A percentile compares a stretch with the other conserved stretches of the same genome.
These are phyloP conservation scores for Phenganax marumi DNA, from an alignment of 92 coral and sea anemone genomes.

Conservation along the genomic window DNA sequence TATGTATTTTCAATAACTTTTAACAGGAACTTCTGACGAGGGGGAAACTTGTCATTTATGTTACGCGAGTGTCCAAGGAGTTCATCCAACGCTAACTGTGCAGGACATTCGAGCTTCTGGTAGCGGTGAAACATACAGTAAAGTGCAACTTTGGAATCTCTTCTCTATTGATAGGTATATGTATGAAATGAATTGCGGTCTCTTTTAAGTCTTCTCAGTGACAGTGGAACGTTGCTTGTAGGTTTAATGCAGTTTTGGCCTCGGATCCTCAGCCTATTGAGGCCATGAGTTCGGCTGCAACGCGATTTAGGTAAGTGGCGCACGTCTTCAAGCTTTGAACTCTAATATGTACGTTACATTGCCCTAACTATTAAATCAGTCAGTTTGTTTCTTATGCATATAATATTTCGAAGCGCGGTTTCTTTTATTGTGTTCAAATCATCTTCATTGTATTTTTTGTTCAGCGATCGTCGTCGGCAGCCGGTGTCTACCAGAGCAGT, in stretches of 20 bases:
- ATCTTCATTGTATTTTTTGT: not conserved
- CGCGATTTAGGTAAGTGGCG: constrained; percentile 76
- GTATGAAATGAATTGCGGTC: no score
- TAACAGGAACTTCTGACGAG: no score
- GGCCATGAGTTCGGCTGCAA: constrained; percentile 81
- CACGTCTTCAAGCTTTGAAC: no score
- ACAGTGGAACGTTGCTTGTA: constrained; percentile 13
- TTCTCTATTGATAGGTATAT: constrained; percentile 86
- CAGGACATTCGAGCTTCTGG: constrained; percentile 83
- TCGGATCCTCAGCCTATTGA: constrained; percentile 95
- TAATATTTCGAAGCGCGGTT: no score
- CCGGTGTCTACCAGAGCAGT: constrained; percentile 93
- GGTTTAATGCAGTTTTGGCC: constrained; percentile 88
- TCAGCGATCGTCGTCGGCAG: constrained; percentile 82
- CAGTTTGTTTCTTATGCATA: no score
- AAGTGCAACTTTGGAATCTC: constrained; percentile 84
- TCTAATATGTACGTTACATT: no score
- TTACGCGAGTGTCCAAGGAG: constrained; percentile 64
- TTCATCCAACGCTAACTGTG: constrained; percentile 79
- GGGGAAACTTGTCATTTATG: not conserved
- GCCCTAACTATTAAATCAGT: no score
- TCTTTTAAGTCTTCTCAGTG: not conserved
- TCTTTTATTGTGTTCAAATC: no score
- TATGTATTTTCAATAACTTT: no score
- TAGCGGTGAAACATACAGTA: constrained; percentile 78